These are phyloP conservation scores for Morus bassanus DNA, from an alignment of 2,797 vertebrate genomes.

Conservation along the genomic window DNA sequence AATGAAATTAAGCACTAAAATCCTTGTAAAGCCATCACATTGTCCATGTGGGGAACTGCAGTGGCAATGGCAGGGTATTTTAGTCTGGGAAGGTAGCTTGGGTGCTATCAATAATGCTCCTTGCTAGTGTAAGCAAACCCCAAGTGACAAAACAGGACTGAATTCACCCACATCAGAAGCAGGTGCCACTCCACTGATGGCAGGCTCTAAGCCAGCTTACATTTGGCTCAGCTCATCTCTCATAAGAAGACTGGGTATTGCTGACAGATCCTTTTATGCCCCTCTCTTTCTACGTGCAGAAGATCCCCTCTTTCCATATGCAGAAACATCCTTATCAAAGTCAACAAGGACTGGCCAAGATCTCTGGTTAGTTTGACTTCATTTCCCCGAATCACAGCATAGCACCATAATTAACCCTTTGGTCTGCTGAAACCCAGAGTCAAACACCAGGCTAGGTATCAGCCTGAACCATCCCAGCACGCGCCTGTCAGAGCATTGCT, in stretches of 20 bases:
- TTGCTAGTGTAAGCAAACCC: background rate
- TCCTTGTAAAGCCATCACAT: background rate
- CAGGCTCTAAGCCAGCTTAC: background rate
- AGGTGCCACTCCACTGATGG: background rate
- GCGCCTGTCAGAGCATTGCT: fast-evolving
- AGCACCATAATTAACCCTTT: background rate
- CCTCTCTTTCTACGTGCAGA: background rate
- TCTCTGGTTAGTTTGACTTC: background rate
- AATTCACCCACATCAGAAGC: background rate
- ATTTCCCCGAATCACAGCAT: background rate
- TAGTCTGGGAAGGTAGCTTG: background rate
- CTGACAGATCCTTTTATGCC: background rate
- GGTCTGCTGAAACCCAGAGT: background rate
- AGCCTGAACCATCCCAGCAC: background rate
- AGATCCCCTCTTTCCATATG: background rate
- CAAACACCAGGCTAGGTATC: fast-evolving
- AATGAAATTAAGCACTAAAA: background rate
- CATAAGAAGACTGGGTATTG: background rate
- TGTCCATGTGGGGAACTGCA: background rate
- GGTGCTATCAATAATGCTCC: background rate
- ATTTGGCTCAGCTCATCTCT: background rate
- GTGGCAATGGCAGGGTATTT: background rate
- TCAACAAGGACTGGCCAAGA: background rate
- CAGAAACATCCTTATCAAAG: background rate
- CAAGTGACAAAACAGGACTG: background rate